Evolutionary conservation across 1,140 invertebrate species (phyloP), one percentile per base, ranked within the genome.

Genomic region (Caenorhabditis tropicalis): DNA sequence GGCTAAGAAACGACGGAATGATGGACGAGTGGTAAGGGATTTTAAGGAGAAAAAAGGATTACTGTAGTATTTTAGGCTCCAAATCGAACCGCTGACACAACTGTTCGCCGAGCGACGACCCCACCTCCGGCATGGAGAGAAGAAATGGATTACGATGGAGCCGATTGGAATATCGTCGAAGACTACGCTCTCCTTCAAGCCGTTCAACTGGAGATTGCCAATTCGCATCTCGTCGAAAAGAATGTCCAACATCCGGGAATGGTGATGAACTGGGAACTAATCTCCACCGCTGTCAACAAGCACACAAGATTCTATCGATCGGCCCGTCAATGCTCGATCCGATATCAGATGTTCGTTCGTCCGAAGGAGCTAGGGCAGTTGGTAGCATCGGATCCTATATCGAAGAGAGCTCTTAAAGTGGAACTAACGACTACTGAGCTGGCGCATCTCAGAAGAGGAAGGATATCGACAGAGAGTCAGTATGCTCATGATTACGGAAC

Each of bases 331-430:
- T 87, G 87, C 56, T 85, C 33, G 4, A 51, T 85, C 12, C 56
- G 86, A n/a, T 87, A 85, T 53, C 86, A 87, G 29, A 36, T 87
- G 74, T 84, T 79, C 12, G 65, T 87, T 1, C 33, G 79, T 2
- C 86, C 87, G 5, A 85, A 84, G 31, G 87, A 87, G 53, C 24
- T 79, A 9, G 86, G 86, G 15, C 70, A 65, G 9, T n/a, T 85
- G 0, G 36, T 81, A 10, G 70, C 86, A 1, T 58, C 82, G 16
- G 87, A 87, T 83, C 87, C 86, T 0, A 31, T 87, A 0, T 82
- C 86, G 6, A 86, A 84, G 46, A 82, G 65, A 60, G 36, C 29
- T 9, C 49, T 58, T 29, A 85, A 85, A 36, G 60, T 85, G 6
- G 39, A 58, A 6, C 9, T 85, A 10, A 39, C 79, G 21, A n/a